Conservation (phyloP, 2,888 invertebrate genomes). For the Villa cingulata region DNA sequence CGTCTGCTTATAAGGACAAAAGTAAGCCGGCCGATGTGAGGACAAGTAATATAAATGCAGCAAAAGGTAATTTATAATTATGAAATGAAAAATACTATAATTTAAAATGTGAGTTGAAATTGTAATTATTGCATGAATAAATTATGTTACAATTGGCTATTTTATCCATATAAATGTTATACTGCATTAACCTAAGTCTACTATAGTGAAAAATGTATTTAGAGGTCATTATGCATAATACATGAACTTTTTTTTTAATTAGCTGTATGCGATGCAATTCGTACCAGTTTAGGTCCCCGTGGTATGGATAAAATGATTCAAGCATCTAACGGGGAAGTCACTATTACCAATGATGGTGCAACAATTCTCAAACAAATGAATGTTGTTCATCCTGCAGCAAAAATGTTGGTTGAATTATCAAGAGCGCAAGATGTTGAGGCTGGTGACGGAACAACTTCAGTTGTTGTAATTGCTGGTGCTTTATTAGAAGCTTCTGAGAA, state of each 20-base stretch:
- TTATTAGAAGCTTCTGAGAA: constrained; percentile 89
- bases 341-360: constrained; percentile 99
- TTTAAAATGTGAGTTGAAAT: no score
- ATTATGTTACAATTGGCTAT: no score
- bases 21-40: constrained; percentile 91
- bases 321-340: constrained; percentile 91
- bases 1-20: constrained; percentile 71
- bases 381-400: constrained; percentile 95
- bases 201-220: no score
- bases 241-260: constrained; percentile 26
- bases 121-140: no score
- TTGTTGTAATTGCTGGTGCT: constrained; percentile 94
- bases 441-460: constrained; percentile 98
- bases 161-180: no score
- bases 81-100: no score
- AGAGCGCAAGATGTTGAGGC: constrained; percentile 98
- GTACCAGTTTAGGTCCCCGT: constrained; percentile 94
- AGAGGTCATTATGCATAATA: no score
- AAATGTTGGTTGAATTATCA: constrained; percentile 97
- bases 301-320: constrained; percentile 99
- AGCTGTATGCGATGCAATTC: constrained; percentile 98
- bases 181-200: no score
- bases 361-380: constrained; percentile 99
- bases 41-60: constrained; percentile 91
- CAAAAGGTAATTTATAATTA: constrained; percentile 61